Conservation (phyloP, 2,113 vertebrate species). For the Platanista minor region DNA sequence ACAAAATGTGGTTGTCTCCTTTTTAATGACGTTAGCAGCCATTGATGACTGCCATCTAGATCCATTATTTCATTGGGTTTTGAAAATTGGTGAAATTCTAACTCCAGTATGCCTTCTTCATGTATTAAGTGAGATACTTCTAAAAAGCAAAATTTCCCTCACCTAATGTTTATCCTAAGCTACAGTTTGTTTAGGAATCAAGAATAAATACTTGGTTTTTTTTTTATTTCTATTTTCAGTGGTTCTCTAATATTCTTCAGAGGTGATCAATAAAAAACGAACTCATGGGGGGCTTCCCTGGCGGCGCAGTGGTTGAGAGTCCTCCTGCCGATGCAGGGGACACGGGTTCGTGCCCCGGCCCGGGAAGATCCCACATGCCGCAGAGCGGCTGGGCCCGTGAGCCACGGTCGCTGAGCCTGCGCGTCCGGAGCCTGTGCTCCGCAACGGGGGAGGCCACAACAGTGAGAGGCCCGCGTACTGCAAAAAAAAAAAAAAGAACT, state of each 20-base stretch:
- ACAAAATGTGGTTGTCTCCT: background rate
- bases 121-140: background rate
- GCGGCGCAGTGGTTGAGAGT: too few species aligned
- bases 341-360: too few species aligned
- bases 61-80: background rate
- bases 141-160: background rate
- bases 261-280: background rate
- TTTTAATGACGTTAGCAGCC: background rate
- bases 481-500: background rate
- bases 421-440: too few species aligned
- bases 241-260: background rate
- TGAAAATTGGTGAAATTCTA: background rate
- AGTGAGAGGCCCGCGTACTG: too few species aligned
- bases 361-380: too few species aligned
- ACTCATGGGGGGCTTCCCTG: too few species aligned
- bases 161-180: background rate
- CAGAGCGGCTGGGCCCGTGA: too few species aligned
- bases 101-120: background rate
- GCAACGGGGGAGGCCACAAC: too few species aligned
- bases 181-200: background rate
- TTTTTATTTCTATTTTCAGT: background rate
- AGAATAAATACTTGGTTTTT: background rate
- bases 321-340: too few species aligned
- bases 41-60: background rate
- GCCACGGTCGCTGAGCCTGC: too few species aligned